Base-by-base conservation (phyloP, 53 echinoderm and acorn worm species). In the Echinometra lucunter region DNA sequence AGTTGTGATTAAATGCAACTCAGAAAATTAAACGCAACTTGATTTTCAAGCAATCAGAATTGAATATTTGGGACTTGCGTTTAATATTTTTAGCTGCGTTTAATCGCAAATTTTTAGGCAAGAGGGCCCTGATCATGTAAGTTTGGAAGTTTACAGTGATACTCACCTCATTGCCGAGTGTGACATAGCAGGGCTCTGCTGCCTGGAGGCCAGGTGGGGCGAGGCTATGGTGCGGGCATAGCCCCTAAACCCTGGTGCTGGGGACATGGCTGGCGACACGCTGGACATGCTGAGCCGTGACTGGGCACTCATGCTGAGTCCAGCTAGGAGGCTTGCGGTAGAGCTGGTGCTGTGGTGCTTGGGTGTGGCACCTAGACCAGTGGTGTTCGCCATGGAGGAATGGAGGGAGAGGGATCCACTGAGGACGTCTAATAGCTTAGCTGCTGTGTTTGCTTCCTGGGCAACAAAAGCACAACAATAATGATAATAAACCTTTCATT, bases 221-320 rank as follows among this genome's bases (percentile, higher is more conserved):
- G 98, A 98, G 35, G 95, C 96, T 10, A 93, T 82, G 58, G 97
- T 85, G 74, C 97, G 96, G 30, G 95, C 95, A 32, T 95, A 89
- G 37, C 96, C 96, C 78, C 96, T 63, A 85, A 95, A 96, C n/a
- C 88, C 66, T 5, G 66, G 69, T 6, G 97, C 97, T 0, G 98
- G 96, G 7, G 90, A 91, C 32, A 78, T 94, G 45, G 92, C 91
- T 18, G 97, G 97, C 0, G 96, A 97, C 35, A 96, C 30, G 82
- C 96, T 97, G 78, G 96, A 96, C 94, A 95, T 93, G 75, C 97
- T 98, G 4, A 98, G 96, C n/a, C 96, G 95, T 10, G 98, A 98
- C 69, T 98, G 98, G 85, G 97, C 97, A 80, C 98, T 97, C 34
- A 96, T 88, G 88, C 97, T 98, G 28, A 98, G 96, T 21, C 97